Evolutionary conservation across 2,797 vertebrate genomes (phyloP).

Genomic region (Thamnophis elegans): DNA sequence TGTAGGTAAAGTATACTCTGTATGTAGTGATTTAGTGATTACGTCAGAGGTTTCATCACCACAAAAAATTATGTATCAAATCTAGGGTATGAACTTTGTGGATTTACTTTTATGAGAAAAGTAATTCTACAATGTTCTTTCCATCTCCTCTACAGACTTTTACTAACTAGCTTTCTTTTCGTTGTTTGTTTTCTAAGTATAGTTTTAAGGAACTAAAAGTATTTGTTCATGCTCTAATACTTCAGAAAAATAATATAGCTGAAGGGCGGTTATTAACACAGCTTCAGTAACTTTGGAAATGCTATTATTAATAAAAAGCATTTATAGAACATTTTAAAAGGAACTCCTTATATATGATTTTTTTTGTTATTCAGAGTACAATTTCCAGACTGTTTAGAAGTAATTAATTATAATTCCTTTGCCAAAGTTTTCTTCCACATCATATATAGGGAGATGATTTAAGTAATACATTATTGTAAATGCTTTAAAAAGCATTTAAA

Average conservation of each 20-base stretch:
- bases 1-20: background rate
- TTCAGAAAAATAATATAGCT: background rate
- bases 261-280: background rate
- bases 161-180: background rate
- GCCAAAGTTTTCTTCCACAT: background rate
- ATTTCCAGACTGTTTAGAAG: background rate
- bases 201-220: background rate
- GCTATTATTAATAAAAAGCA: background rate
- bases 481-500: background rate
- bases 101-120: background rate
- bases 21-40: background rate
- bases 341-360: background rate
- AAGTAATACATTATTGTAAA: background rate
- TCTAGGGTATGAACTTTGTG: background rate
- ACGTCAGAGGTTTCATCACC: background rate
- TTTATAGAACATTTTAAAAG: background rate
- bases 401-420: background rate
- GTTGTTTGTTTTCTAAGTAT: background rate
- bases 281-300: background rate
- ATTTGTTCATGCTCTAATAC: background rate
- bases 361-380: background rate
- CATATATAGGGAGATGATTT: background rate
- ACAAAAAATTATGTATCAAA: background rate
- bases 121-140: background rate
- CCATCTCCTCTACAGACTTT: background rate